Conservation (phyloP, 2,113 vertebrate species). For the zebrafish (Danio rerio) region GRCz12tu NC_133189.1:17590501-17591000, state of each 20-base stretch:
- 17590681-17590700: neutral
- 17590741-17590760: neutral
- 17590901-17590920: neutral
- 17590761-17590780: neutral
- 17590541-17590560: neutral
- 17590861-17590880: conserved; percentile 12
- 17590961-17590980: neutral
- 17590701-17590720: conserved; percentile 18
- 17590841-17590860: neutral
- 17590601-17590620: neutral
- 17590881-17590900: neutral
- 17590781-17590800: neutral
- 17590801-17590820: neutral
- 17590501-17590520: neutral
- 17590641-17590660: neutral
- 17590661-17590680: neutral
- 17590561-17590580: neutral
- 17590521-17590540: neutral
- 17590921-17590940: neutral
- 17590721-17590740: neutral
- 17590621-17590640: neutral
- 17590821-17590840: neutral
- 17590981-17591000: neutral
- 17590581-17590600: neutral
- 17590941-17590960: neutral